Evolutionary conservation across 2,113 vertebrate species (phyloP).

Genomic region (Megaleporinus macrocephalus): DNA sequence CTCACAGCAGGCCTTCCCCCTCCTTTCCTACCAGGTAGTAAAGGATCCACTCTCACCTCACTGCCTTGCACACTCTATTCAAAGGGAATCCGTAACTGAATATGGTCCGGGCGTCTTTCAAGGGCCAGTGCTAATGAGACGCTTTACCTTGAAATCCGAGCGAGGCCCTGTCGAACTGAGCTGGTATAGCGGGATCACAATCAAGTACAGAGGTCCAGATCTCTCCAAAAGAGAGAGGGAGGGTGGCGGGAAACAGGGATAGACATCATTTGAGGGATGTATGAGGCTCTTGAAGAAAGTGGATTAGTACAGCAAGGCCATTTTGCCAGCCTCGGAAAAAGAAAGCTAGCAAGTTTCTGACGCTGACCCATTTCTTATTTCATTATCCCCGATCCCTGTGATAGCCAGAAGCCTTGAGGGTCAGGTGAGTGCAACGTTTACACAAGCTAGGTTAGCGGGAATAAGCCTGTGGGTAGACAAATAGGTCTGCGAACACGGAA

Average conservation of each 20-base stretch:
- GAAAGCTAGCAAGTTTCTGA: constrained; percentile 60
- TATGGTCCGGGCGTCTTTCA: constrained; percentile 77
- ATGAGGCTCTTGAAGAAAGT: constrained; percentile 50
- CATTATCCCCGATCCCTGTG: constrained; percentile 57
- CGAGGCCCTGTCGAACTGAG: constrained; percentile 67
- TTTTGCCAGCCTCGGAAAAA: constrained; percentile 63
- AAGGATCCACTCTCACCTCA: constrained; percentile 53
- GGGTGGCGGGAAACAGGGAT: constrained; percentile 58
- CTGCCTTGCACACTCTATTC: constrained; percentile 72
- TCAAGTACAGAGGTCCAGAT: constrained; percentile 59
- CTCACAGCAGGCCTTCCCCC: constrained; percentile 66
- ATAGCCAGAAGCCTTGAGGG: constrained; percentile 50
- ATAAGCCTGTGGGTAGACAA: constrained; percentile 42
- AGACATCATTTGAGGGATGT: constrained; percentile 56
- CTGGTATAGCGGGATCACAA: constrained; percentile 66
- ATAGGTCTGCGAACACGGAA: constrained; percentile 59
- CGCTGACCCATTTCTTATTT: constrained; percentile 56
- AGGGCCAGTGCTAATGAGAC: constrained; percentile 79
- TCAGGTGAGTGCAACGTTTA: constrained; percentile 68
- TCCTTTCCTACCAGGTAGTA: constrained; percentile 51
- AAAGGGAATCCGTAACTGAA: constrained; percentile 83
- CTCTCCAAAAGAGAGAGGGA: constrained; percentile 58
- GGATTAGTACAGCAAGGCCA: constrained; percentile 62
- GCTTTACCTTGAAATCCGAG: constrained; percentile 80
- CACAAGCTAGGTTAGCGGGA: constrained; percentile 37